phyloP scores from a whole-genome alignment of 2,888 invertebrate genomes.

The Lasioglossum figueresi region DNA sequence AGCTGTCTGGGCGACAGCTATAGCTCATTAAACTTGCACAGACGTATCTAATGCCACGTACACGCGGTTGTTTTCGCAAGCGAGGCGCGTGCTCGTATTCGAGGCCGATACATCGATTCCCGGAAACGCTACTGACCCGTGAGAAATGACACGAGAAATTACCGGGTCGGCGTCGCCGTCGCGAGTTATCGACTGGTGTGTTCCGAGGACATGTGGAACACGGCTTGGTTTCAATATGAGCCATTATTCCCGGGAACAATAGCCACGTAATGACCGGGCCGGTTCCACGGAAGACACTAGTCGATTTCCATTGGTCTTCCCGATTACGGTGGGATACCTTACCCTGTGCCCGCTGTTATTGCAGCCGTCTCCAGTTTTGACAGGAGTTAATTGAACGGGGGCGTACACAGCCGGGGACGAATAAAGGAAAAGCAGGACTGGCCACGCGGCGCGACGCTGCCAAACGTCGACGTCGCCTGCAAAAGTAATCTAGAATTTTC shows the following conservation, averaged over 20 bases:
- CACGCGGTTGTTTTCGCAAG: conserved; percentile 38
- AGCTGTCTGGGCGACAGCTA: not conserved
- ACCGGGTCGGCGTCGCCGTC: conserved; percentile 5
- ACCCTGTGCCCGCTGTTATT: conserved; percentile 15
- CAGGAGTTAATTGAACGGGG: conserved; percentile 22
- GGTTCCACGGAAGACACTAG: conserved; percentile 29
- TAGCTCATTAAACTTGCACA: conserved; percentile 55
- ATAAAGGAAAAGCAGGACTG: conserved; percentile 16
- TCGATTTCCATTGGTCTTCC: conserved; percentile 38
- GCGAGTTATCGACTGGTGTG: conserved; percentile 38
- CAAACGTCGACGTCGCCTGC: not conserved
- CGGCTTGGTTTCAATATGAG: conserved; percentile 51
- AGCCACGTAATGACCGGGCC: conserved; percentile 15
- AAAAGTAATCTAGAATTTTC: conserved; percentile 11
- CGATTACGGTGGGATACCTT: conserved; percentile 19
- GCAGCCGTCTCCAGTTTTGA: not conserved
- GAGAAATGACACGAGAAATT: conserved; percentile 42
- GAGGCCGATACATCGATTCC: conserved; percentile 39
- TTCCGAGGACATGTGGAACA: conserved; percentile 35
- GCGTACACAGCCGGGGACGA: not conserved
- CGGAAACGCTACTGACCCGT: conserved; percentile 27
- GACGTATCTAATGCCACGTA: conserved; percentile 10
- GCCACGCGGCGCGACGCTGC: not conserved
- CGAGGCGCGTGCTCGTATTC: not conserved
- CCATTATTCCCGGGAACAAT: conserved; percentile 52